Evolutionary conservation across 2,888 invertebrate genomes (phyloP).

Genomic region (Scelioninae gen. 2): DNA sequence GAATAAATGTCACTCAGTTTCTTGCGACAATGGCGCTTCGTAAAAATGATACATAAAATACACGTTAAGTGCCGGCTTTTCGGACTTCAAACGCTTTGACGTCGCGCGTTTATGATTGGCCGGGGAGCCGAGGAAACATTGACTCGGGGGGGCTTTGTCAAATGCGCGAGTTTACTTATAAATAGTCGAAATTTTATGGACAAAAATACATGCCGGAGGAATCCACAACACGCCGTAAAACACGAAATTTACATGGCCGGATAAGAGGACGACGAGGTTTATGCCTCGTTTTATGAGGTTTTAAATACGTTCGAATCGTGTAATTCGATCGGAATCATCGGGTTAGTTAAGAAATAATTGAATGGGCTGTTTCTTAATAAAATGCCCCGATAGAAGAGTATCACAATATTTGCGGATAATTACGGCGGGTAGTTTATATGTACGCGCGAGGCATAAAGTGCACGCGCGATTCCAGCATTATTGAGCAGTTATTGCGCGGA

Average conservation of each 20-base stretch:
- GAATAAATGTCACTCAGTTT: slow-evolving; percentile 25
- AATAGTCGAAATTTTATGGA: slow-evolving; percentile 56
- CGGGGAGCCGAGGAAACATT: slow-evolving; percentile 8
- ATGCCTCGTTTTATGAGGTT: slow-evolving; percentile 38
- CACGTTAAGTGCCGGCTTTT: slow-evolving; percentile 16
- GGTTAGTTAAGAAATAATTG: slow-evolving; percentile 39
- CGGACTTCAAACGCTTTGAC: slow-evolving; percentile 26
- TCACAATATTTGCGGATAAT: slow-evolving; percentile 17
- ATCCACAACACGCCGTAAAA: slow-evolving; percentile 54
- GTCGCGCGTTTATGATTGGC: slow-evolving; percentile 31
- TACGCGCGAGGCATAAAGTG: slow-evolving; percentile 12
- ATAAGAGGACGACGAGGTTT: slow-evolving; percentile 38
- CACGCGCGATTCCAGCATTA: slow-evolving; percentile 6
- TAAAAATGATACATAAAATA: slow-evolving; percentile 39
- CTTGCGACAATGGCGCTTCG: slow-evolving; percentile 29
- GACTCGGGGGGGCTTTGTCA: slow-evolving; percentile 42
- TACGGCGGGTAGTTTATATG: slow-evolving; percentile 14
- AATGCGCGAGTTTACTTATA: slow-evolving; percentile 41
- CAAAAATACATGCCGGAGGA: slow-evolving; percentile 52
- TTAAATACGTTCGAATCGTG: slow-evolving; percentile 47
- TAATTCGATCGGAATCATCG: slow-evolving; percentile 45
- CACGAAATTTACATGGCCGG: slow-evolving; percentile 46
- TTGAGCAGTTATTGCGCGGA: slow-evolving; percentile 17
- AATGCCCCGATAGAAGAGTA: slow-evolving; percentile 16
- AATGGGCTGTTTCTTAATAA: slow-evolving; percentile 4